Conservation (phyloP, 2,888 invertebrate species). For the Stenoptilia bipunctidactyla region DNA sequence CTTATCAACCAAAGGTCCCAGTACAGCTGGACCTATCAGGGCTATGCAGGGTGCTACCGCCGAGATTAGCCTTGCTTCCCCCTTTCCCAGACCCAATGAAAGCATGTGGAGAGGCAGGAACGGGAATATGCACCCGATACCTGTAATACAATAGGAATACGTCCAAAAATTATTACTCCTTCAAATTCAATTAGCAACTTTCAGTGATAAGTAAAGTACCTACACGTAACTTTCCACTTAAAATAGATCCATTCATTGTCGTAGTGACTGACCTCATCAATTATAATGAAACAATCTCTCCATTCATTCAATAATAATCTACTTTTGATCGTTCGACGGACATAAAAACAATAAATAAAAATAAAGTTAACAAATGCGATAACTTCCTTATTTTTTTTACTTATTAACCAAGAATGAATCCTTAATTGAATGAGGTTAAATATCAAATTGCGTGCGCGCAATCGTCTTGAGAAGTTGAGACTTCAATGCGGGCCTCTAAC, state of each 20-base stretch:
- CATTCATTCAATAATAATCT: background rate
- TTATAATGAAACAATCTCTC: too few relatives aligned
- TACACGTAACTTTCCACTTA: too few relatives aligned
- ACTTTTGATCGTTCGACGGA: too few relatives aligned
- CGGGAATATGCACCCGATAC: conserved; percentile 84
- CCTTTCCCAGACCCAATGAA: conserved; percentile 77
- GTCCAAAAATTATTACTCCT: too few relatives aligned
- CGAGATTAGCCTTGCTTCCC: conserved; percentile 83
- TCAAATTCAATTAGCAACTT: too few relatives aligned
- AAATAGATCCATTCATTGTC: conserved; percentile 7
- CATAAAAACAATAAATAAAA: too few relatives aligned
- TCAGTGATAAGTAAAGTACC: too few relatives aligned
- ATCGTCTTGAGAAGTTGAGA: background rate
- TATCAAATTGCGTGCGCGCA: background rate
- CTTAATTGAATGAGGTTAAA: background rate
- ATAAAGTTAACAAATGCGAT: background rate
- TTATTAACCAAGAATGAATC: background rate
- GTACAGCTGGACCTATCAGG: conserved; percentile 81
- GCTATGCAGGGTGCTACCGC: conserved; percentile 84
- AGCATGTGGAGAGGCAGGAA: conserved; percentile 85
- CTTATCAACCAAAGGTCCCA: conserved; percentile 85
- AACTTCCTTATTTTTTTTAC: background rate
- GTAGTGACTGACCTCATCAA: conserved; percentile 4
- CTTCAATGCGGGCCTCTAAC: conserved; percentile 13
- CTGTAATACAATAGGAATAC: too few relatives aligned